These are phyloP conservation scores for Tachuris rubrigastra DNA, from an alignment of 2,113 vertebrate genomes.

Conservation along the genomic window DNA sequence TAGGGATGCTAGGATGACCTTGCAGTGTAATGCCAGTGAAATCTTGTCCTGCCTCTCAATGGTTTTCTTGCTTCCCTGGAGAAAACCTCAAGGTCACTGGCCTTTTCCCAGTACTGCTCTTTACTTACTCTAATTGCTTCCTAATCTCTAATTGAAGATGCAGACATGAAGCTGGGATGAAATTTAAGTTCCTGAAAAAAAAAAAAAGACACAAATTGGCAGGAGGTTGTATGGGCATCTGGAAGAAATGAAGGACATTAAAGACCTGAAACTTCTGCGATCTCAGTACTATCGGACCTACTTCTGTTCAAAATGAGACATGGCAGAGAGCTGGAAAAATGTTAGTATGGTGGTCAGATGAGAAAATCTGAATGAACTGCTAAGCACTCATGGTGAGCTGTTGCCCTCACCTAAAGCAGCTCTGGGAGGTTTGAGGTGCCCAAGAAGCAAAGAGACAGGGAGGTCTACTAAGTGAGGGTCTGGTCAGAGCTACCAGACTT, in stretches of 20 bases:
- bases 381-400: not conserved
- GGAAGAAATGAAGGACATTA: not conserved
- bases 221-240: not conserved
- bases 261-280: not conserved
- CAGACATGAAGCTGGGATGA: not conserved
- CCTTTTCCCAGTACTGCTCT: not conserved
- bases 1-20: not conserved
- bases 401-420: not conserved
- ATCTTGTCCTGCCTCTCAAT: not conserved
- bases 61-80: not conserved
- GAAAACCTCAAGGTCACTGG: not conserved
- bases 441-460: not conserved
- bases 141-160: not conserved
- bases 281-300: not conserved
- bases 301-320: not conserved
- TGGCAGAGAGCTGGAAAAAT: not conserved
- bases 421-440: not conserved
- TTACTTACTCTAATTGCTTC: not conserved
- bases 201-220: not conserved
- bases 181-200: not conserved
- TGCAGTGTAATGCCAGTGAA: not conserved
- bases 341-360: not conserved
- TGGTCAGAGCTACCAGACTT: not conserved
- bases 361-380: not conserved
- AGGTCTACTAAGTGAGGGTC: not conserved